These are phyloP conservation scores for Thripadectes ignobilis DNA, from an alignment of 2,797 vertebrate species.

Conservation along the genomic window DNA sequence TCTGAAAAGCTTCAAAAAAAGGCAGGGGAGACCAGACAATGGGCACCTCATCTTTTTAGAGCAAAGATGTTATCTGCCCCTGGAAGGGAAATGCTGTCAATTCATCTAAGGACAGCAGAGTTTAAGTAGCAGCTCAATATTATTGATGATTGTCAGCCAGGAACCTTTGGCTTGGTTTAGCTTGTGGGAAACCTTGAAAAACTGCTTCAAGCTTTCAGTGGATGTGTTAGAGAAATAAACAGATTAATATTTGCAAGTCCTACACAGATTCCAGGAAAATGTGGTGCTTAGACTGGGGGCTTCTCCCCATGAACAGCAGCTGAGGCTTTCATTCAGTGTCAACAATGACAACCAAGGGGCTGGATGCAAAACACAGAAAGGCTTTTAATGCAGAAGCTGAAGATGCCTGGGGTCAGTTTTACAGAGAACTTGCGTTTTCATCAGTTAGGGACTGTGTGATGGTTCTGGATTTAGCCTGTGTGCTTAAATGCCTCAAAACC, in stretches of 20 bases:
- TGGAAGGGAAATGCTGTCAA: neutral
- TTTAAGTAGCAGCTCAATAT: neutral
- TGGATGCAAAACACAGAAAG: neutral
- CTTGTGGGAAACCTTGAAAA: neutral
- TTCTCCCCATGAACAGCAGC: neutral
- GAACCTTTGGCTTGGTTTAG: slow-evolving; percentile 14
- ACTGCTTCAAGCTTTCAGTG: neutral
- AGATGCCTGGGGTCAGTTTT: neutral
- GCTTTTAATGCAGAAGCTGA: neutral
- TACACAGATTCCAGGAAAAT: slow-evolving; percentile 69
- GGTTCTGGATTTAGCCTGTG: neutral
- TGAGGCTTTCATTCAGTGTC: neutral
- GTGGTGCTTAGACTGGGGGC: neutral
- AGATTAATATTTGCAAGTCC: slow-evolving; percentile 5
- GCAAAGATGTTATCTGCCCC: neutral
- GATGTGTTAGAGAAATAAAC: slow-evolving; percentile 18
- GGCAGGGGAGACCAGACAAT: neutral
- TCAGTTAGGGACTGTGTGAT: neutral
- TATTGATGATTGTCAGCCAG: neutral
- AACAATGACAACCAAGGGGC: neutral
- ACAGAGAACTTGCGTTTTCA: neutral
- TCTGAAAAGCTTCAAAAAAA: neutral
- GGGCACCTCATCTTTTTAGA: neutral
- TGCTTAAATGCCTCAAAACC: neutral
- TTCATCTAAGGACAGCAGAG: neutral